Percentiles rank a stretch among this genome's conserved stretches.
phyloP scores from a whole-genome alignment of 2,113 vertebrate genomes.

The Saguinus imperator region DNA sequence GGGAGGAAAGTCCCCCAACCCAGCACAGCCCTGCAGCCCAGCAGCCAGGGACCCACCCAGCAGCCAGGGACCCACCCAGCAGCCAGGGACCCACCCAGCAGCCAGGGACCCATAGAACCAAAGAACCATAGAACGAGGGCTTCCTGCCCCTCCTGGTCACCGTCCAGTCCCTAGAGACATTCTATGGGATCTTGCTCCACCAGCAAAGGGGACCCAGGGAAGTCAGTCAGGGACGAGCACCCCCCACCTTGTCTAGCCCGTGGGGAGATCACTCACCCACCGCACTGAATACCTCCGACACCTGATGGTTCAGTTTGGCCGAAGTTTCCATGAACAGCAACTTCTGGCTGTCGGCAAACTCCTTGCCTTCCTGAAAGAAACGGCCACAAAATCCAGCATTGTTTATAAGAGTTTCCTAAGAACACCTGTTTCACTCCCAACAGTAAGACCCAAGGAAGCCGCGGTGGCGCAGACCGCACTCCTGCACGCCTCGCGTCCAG shows the following conservation, averaged over 20 bases:
- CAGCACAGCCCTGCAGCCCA: not conserved
- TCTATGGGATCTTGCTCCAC: accelerated
- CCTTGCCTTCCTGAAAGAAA: slow-evolving; percentile 83
- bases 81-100: accelerated
- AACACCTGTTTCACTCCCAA: accelerated
- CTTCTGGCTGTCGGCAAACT: slow-evolving; percentile 80
- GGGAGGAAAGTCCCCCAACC: not conserved
- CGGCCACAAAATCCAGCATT: not conserved
- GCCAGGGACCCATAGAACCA: not conserved
- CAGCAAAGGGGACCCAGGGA: not conserved
- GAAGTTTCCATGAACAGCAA: slow-evolving; percentile 87
- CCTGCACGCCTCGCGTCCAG: accelerated
- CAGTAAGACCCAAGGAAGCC: accelerated
- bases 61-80: too few relatives aligned
- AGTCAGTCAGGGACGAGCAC: not conserved
- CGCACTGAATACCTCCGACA: slow-evolving; percentile 77
- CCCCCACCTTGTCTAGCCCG: accelerated
- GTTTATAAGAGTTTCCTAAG: not conserved
- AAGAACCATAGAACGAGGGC: accelerated
- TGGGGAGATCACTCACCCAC: slow-evolving; percentile 80
- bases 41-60: accelerated
- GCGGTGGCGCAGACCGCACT: accelerated
- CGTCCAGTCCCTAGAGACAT: not conserved
- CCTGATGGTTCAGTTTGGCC: slow-evolving; percentile 82
- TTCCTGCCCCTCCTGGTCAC: not conserved